These are phyloP conservation scores for Drosophila truncata DNA, from an alignment of 1,140 invertebrate species.

Conservation along the genomic window DNA sequence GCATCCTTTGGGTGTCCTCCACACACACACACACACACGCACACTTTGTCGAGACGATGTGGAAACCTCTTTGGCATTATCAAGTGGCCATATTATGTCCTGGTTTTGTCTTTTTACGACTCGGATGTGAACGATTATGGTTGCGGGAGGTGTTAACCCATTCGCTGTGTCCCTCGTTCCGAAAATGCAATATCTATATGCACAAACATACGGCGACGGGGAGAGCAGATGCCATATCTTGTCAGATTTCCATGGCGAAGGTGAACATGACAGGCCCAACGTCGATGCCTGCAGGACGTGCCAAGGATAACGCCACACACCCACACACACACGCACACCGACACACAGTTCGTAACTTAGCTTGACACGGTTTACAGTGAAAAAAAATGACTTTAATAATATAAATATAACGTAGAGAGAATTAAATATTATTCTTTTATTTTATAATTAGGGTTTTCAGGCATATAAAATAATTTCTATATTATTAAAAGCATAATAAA, in stretches of 20 bases:
- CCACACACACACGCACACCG: constrained; percentile 3
- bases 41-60: constrained; percentile 9
- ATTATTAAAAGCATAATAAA: no score
- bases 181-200: constrained; percentile 58
- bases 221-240: constrained; percentile 69
- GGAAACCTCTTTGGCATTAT: constrained; percentile 36
- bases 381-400: not conserved
- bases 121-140: constrained; percentile 69
- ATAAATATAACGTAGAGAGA: not conserved
- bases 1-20: constrained; percentile 9
- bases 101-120: constrained; percentile 65
- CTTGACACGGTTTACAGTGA: constrained; percentile 7
- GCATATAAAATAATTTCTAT: no score
- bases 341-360: constrained; percentile 1
- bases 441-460: no score
- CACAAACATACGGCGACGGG: constrained; percentile 33
- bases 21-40: constrained; percentile 6
- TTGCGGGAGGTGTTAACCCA: constrained; percentile 23
- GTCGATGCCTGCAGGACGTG: constrained; percentile 67
- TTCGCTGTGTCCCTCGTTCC: constrained; percentile 1
- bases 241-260: constrained; percentile 70
- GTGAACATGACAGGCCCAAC: constrained; percentile 57
- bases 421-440: no score
- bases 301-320: constrained; percentile 70
- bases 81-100: constrained; percentile 56